Percentiles rank a stretch among this genome's conserved stretches.
Conservation (phyloP, 2,797 vertebrate genomes). For the Girardinus metallicus region DNA sequence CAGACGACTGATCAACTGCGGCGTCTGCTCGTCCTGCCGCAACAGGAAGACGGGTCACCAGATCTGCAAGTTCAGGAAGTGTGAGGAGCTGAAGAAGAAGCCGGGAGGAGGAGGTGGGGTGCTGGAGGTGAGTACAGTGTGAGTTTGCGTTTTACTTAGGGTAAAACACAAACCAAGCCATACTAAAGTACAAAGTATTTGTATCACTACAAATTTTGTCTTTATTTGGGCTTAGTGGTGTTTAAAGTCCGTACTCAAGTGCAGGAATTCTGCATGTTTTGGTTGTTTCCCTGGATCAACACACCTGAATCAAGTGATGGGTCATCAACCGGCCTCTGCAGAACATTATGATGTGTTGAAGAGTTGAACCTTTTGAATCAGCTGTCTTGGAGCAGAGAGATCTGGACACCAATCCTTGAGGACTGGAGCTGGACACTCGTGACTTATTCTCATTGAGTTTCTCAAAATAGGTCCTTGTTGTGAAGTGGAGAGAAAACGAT, state of each 20-base stretch:
- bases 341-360: neutral
- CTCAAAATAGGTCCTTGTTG: neutral
- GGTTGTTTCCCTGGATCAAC: neutral
- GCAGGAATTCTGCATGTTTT: neutral
- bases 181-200: neutral
- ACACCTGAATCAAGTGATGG: neutral
- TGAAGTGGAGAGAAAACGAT: neutral
- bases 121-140: constrained; percentile 64
- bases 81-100: constrained; percentile 94
- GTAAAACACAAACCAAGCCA: neutral
- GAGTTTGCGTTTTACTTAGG: too few species aligned
- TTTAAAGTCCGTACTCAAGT: neutral
- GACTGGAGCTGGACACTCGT: neutral
- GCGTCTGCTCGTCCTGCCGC: constrained; percentile 92
- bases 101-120: constrained; percentile 79
- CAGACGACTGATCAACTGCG: constrained; percentile 92
- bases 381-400: neutral
- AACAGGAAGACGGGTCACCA: constrained; percentile 95
- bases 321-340: neutral
- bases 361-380: neutral
- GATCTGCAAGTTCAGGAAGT: constrained; percentile 91
- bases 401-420: neutral
- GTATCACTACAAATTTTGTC: neutral
- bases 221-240: neutral
- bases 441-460: neutral